phyloP scores from a whole-genome alignment of 1,140 invertebrate genomes.

The Drosophila gunungcola region DNA sequence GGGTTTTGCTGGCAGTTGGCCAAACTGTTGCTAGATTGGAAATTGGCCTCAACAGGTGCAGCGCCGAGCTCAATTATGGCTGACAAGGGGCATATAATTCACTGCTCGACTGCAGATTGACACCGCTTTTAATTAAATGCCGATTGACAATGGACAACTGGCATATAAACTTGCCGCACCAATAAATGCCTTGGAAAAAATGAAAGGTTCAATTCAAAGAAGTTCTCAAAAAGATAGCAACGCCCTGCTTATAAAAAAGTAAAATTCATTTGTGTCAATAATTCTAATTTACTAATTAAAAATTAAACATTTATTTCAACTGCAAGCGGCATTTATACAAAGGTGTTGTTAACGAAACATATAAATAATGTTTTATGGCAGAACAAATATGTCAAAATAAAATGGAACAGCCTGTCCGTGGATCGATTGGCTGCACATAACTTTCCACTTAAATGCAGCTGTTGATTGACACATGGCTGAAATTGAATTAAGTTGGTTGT shows the following conservation, averaged over 20 bases:
- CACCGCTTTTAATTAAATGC: slow-evolving; percentile 35
- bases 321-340: neutral
- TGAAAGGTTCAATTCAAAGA: neutral
- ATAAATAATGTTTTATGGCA: neutral
- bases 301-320: slow-evolving; percentile 33
- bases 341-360: too few relatives aligned
- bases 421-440: slow-evolving; percentile 60
- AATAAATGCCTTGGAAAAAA: slow-evolving; percentile 13
- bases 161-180: neutral
- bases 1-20: slow-evolving; percentile 6
- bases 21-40: slow-evolving; percentile 28
- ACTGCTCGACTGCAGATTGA: slow-evolving; percentile 23
- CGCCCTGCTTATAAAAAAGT: slow-evolving; percentile 6
- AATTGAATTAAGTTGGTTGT: slow-evolving; percentile 73
- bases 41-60: slow-evolving; percentile 43
- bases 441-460: slow-evolving; percentile 78
- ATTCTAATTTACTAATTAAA: slow-evolving; percentile 7
- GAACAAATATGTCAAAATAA: slow-evolving; percentile 39
- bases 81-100: slow-evolving; percentile 44
- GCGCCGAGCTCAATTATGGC: slow-evolving; percentile 40
- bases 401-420: slow-evolving; percentile 10
- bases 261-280: slow-evolving; percentile 1
- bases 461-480: slow-evolving; percentile 77
- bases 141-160: slow-evolving; percentile 32
- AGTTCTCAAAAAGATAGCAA: neutral